Evolutionary conservation across 2,888 invertebrate genomes (phyloP).

Genomic region (Clitarchus hookeri): DNA sequence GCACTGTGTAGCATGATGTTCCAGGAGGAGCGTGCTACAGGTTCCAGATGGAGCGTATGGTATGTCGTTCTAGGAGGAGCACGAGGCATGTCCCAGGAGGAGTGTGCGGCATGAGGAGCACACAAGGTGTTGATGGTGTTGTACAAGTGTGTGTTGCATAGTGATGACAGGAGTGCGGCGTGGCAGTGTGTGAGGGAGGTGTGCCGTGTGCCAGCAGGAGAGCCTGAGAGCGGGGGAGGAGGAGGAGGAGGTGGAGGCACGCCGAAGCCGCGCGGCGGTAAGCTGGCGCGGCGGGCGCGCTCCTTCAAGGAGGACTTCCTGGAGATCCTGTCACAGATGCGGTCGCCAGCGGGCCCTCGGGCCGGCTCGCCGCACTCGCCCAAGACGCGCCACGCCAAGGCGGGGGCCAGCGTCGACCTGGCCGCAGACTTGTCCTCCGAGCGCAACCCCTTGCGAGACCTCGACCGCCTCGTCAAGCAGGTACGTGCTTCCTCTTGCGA

Average conservation of each 20-base stretch:
- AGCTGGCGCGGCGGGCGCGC: constrained; percentile 83
- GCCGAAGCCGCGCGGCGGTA: constrained; percentile 70
- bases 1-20: too few relatives aligned
- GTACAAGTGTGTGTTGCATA: too few relatives aligned
- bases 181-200: not conserved
- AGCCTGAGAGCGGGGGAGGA: constrained; percentile 33
- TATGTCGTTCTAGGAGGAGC: too few relatives aligned
- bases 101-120: too few relatives aligned
- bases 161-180: not conserved
- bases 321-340: constrained; percentile 88
- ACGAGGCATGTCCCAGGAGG: too few relatives aligned
- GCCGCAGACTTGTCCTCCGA: constrained; percentile 62
- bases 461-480: constrained; percentile 72
- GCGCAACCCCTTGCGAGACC: constrained; percentile 68
- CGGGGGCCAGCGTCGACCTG: constrained; percentile 55
- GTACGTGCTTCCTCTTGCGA: constrained; percentile 37
- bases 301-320: constrained; percentile 93
- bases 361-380: constrained; percentile 55
- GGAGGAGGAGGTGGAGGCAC: not conserved
- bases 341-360: constrained; percentile 64
- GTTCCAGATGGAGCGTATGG: too few relatives aligned
- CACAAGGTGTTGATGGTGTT: too few relatives aligned
- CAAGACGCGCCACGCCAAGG: constrained; percentile 54
- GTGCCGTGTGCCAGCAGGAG: constrained; percentile 21
- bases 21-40: too few relatives aligned